These are phyloP conservation scores for Xenentodon cancila DNA, from an alignment of 2,797 vertebrate genomes.

Conservation along the genomic window DNA sequence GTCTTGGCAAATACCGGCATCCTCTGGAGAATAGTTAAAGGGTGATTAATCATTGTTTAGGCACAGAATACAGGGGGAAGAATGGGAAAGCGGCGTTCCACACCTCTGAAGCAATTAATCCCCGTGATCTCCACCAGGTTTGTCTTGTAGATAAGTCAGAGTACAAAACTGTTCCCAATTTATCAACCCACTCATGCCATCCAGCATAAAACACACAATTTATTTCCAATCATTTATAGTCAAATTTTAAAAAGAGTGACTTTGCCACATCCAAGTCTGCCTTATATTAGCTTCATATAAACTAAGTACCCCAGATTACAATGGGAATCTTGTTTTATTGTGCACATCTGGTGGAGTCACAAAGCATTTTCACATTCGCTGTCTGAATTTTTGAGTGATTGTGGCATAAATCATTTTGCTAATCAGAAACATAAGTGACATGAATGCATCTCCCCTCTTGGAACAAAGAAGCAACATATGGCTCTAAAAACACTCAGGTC, in stretches of 20 bases:
- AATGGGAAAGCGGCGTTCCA: slow-evolving; percentile 98
- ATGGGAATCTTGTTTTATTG: slow-evolving; percentile 99
- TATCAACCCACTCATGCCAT: slow-evolving; percentile 99
- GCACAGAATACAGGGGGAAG: slow-evolving; percentile 94
- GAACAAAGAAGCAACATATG: slow-evolving; percentile 99
- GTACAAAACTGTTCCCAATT: slow-evolving; percentile 99
- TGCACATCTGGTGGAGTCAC: slow-evolving; percentile 99
- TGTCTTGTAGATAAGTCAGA: slow-evolving; percentile 99
- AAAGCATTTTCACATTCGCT: slow-evolving; percentile 99
- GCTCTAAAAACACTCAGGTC: slow-evolving; percentile 90
- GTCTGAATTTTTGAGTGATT: slow-evolving; percentile 99
- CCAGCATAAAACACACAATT: slow-evolving; percentile 99
- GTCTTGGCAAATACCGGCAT: slow-evolving; percentile 96
- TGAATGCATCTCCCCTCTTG: slow-evolving; percentile 97
- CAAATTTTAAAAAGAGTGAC: slow-evolving; percentile 98
- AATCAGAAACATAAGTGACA: slow-evolving; percentile 99
- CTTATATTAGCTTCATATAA: slow-evolving; percentile 99
- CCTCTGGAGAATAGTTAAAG: slow-evolving; percentile 99
- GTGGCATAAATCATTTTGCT: slow-evolving; percentile 99
- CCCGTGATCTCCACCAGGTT: slow-evolving; percentile 99
- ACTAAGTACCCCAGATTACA: slow-evolving; percentile 99
- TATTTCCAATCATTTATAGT: slow-evolving; percentile 99
- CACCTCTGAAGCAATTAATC: slow-evolving; percentile 99
- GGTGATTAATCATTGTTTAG: slow-evolving; percentile 99
- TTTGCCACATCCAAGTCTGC: slow-evolving; percentile 97